Conservation (phyloP, 1,140 invertebrate species). For the Leptinotarsa lineolata region DNA sequence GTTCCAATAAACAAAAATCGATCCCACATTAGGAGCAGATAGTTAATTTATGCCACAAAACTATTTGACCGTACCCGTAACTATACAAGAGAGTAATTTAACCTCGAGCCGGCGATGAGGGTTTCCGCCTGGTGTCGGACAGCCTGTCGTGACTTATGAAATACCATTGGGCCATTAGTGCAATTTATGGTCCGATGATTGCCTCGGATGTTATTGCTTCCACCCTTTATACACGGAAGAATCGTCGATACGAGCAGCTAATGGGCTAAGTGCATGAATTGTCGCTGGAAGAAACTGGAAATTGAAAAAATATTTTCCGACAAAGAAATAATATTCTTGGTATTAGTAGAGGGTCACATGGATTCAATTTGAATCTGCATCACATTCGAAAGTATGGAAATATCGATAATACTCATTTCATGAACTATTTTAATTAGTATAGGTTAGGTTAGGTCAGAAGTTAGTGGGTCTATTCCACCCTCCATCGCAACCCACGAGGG, state of each 20-base stretch:
- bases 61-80: slow-evolving; percentile 17
- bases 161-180: slow-evolving; percentile 55
- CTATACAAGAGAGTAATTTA: slow-evolving; percentile 17
- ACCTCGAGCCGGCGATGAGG: slow-evolving; percentile 34
- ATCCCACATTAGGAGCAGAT: background rate
- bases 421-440: no score
- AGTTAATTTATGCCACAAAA: slow-evolving; percentile 21
- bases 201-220: slow-evolving; percentile 36
- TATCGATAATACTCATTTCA: no score
- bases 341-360: no score
- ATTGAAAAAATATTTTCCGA: background rate
- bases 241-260: background rate
- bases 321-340: background rate
- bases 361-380: no score
- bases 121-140: slow-evolving; percentile 31
- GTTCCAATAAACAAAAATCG: background rate
- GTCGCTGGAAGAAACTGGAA: background rate
- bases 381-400: no score
- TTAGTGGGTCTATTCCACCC: no score
- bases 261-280: background rate
- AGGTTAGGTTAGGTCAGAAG: no score
- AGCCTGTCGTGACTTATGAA: slow-evolving; percentile 52
- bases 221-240: background rate
- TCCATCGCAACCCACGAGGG: no score
- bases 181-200: slow-evolving; percentile 54